A percentile compares a stretch with the other conserved stretches of the same genome.
Conservation (phyloP, 1,140 invertebrate species). For the Saccostrea echinata region DNA sequence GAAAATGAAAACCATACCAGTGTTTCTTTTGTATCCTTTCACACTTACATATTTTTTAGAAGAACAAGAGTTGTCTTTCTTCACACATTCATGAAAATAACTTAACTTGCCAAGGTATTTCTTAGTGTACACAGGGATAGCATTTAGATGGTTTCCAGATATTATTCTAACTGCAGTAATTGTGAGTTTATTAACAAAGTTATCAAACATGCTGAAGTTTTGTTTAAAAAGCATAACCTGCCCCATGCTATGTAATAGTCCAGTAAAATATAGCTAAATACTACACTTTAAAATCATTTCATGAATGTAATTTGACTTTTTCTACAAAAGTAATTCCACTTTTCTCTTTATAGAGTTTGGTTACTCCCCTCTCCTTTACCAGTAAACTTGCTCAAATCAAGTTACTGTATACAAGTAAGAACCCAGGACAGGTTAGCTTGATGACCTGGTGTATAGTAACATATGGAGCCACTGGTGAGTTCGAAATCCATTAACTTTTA, state of each 20-base stretch:
- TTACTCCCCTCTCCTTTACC: conserved; percentile 49
- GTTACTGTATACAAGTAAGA: conserved; percentile 52
- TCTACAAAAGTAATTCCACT: not conserved
- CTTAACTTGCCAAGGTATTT: conserved; percentile 49
- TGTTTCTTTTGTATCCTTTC: conserved; percentile 64
- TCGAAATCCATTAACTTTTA: not conserved
- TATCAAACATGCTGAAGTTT: too few species aligned
- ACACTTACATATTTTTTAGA: not conserved
- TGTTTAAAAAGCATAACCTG: too few species aligned
- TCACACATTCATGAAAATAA: not conserved
- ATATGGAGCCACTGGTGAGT: conserved; percentile 57
- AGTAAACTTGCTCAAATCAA: conserved; percentile 60
- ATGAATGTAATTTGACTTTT: not conserved
- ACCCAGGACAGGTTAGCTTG: conserved; percentile 57
- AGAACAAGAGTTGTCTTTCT: conserved; percentile 4
- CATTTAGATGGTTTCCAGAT: conserved; percentile 52
- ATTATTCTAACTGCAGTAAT: conserved; percentile 42
- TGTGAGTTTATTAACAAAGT: conserved; percentile 38
- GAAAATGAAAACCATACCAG: conserved; percentile 45
- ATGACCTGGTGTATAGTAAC: conserved; percentile 53
- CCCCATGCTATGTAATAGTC: too few species aligned
- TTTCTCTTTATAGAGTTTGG: conserved; percentile 52
- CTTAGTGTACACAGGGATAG: conserved; percentile 45
- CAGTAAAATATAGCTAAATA: too few species aligned
- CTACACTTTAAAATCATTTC: too few species aligned